These are phyloP conservation scores for Lota lota DNA, from an alignment of 2,113 vertebrate species.

Conservation along the genomic window DNA sequence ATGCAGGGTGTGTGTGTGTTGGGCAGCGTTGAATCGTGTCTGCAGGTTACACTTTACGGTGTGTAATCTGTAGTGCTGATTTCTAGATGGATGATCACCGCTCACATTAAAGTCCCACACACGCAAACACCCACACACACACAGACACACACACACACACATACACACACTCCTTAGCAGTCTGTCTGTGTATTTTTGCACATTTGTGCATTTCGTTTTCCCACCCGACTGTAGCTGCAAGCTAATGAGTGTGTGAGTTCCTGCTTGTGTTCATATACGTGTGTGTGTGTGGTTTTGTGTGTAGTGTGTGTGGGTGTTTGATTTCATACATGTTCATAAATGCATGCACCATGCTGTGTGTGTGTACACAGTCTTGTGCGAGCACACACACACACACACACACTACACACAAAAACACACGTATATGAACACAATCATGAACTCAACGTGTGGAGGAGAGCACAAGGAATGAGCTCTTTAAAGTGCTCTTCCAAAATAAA, in stretches of 20 bases:
- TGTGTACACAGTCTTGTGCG: too few relatives aligned
- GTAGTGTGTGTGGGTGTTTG: neutral
- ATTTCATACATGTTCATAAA: neutral
- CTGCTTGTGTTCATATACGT: neutral
- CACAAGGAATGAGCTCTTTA: too few relatives aligned
- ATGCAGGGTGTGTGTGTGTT: slow-evolving; percentile 20
- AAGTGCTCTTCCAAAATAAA: too few relatives aligned
- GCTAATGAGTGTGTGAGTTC: neutral
- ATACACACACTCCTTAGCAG: neutral
- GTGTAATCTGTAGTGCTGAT: slow-evolving; percentile 40
- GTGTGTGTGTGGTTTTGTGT: neutral
- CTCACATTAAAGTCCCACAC: too few relatives aligned
- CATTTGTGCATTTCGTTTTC: too few relatives aligned
- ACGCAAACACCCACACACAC: too few relatives aligned
- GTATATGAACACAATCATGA: too few relatives aligned
- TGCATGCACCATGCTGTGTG: neutral
- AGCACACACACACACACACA: too few relatives aligned
- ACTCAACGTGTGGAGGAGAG: too few relatives aligned
- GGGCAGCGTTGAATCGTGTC: slow-evolving; percentile 43
- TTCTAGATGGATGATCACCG: slow-evolving; percentile 11
- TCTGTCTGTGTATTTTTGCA: neutral
- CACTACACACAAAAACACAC: too few relatives aligned
- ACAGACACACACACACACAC: too few relatives aligned
- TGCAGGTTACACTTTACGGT: slow-evolving; percentile 7
- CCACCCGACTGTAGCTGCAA: too few relatives aligned